Evolutionary conservation across 2,888 invertebrate genomes (phyloP).

Genomic region (Caenorhabditis becei): DNA sequence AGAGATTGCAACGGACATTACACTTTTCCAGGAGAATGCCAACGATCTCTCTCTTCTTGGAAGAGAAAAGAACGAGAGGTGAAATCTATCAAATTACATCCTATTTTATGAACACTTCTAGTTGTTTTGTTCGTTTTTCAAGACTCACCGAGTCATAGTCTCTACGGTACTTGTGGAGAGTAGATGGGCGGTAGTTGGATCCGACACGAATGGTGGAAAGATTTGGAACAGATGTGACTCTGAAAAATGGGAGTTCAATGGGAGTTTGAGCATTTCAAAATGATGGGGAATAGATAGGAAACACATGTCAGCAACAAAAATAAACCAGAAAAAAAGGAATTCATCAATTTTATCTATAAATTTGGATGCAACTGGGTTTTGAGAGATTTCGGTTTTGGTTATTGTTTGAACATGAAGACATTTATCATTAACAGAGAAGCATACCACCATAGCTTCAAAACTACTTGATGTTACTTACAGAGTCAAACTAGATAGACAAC

Average conservation of each 20-base stretch:
- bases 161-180: slow-evolving; percentile 77
- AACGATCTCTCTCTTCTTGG: slow-evolving; percentile 47
- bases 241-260: too few relatives aligned
- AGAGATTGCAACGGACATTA: slow-evolving; percentile 57
- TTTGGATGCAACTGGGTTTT: too few relatives aligned
- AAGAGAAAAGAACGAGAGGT: slow-evolving; percentile 19
- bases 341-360: too few relatives aligned
- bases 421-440: too few relatives aligned
- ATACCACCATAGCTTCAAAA: too few relatives aligned
- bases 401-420: too few relatives aligned
- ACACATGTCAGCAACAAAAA: neutral
- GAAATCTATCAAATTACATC: slow-evolving; percentile 9
- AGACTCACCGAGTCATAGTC: slow-evolving; percentile 75
- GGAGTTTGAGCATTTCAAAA: neutral
- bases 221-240: slow-evolving; percentile 80
- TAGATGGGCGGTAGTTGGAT: slow-evolving; percentile 72
- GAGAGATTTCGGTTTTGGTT: too few relatives aligned
- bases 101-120: slow-evolving; percentile 2
- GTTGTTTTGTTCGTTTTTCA: neutral
- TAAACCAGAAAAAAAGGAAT: too few relatives aligned
- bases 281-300: neutral
- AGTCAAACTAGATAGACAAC: too few relatives aligned
- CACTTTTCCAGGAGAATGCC: slow-evolving; percentile 50
- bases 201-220: slow-evolving; percentile 74
- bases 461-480: too few relatives aligned